Conservation (phyloP, 2,113 vertebrate species). For the Hemiprocne comata region DNA sequence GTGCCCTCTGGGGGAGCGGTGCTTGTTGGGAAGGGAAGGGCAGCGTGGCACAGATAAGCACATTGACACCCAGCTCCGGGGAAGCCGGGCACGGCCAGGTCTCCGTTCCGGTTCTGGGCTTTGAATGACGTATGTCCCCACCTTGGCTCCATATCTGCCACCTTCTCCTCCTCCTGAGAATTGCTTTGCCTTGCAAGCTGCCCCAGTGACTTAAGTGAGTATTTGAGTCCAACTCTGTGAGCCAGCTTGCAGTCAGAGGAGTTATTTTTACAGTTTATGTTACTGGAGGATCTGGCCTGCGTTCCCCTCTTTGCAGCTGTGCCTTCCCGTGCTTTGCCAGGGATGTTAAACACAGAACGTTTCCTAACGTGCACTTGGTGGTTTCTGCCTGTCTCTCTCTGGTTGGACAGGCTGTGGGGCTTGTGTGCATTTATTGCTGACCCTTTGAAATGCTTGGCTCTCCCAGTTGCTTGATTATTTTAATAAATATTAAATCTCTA, state of each 20-base stretch:
- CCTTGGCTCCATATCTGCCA: not conserved
- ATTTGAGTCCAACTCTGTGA: not conserved
- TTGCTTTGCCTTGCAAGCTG: not conserved
- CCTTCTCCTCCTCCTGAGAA: not conserved
- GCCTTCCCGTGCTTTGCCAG: not conserved
- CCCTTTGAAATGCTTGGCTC: conserved; percentile 1
- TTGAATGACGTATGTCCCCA: accelerated
- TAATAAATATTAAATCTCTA: not conserved
- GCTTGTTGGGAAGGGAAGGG: not conserved
- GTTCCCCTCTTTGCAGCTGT: not conserved
- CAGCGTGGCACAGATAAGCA: accelerated
- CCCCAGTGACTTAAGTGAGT: not conserved
- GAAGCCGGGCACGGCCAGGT: not conserved
- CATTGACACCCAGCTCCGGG: accelerated
- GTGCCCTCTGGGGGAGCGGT: accelerated
- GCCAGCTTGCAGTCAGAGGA: not conserved
- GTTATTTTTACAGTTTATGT: not conserved
- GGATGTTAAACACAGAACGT: not conserved
- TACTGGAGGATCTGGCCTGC: not conserved
- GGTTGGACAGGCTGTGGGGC: not conserved
- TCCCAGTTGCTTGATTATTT: not conserved
- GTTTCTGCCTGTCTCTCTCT: not conserved
- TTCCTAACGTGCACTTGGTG: not conserved
- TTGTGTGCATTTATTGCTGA: not conserved
- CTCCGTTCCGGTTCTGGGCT: accelerated